A percentile compares a stretch with the other conserved stretches of the same genome.
Evolutionary conservation across 2,888 invertebrate species (phyloP).

Genomic region (Apantesis nais): DNA sequence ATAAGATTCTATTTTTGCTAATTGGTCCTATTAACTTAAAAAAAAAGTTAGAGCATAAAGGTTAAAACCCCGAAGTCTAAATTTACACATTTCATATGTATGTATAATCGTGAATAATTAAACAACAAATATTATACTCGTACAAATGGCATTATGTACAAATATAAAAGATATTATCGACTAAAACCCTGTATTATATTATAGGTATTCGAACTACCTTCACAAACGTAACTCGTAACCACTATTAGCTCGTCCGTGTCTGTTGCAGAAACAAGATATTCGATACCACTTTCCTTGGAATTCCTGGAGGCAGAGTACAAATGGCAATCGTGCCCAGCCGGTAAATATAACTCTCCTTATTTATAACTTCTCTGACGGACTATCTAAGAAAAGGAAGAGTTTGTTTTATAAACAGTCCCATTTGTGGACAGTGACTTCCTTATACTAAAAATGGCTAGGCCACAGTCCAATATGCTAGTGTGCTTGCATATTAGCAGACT

Average conservation of each 20-base stretch:
- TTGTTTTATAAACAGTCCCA: slow-evolving; percentile 2
- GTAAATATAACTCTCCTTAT: slow-evolving; percentile 30
- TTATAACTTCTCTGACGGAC: slow-evolving; percentile 19
- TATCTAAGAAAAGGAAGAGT: background rate
- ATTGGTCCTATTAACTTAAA: no score
- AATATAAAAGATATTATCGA: no score
- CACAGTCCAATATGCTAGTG: background rate
- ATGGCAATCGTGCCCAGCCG: slow-evolving; percentile 29
- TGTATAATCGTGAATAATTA: no score
- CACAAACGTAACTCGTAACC: background rate
- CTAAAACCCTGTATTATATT: background rate
- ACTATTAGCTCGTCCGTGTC: background rate
- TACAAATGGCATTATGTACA: no score
- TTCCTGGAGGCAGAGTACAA: slow-evolving; percentile 28
- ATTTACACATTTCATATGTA: no score
- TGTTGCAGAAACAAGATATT: slow-evolving; percentile 20
- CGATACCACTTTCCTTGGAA: slow-evolving; percentile 23
- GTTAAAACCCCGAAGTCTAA: no score
- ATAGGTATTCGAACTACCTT: background rate
- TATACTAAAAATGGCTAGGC: background rate
- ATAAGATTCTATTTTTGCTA: no score
- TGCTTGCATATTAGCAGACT: background rate
- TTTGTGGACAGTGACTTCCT: background rate
- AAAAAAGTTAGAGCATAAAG: no score
- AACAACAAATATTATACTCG: no score